Percentiles rank a stretch among this genome's conserved stretches.
Conservation (phyloP, 2,113 vertebrate species). For the Prionailurus viverrinus region DNA sequence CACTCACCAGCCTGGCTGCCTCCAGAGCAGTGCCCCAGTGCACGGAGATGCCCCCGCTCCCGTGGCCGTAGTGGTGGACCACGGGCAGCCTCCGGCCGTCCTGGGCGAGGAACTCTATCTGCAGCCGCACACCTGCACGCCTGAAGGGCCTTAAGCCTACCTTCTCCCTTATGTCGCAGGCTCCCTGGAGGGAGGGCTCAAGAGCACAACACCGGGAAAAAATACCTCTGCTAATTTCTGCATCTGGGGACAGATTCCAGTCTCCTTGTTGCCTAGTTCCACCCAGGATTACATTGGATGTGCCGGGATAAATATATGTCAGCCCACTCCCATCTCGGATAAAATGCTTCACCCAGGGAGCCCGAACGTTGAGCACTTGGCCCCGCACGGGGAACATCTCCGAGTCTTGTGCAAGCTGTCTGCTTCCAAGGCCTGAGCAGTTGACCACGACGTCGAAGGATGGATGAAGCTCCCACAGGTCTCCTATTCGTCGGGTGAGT, state of each 20-base stretch:
- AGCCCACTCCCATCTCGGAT: conserved; percentile 90
- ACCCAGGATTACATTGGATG: conserved; percentile 89
- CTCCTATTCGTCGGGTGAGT: conserved; percentile 86
- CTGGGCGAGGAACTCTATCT: conserved; percentile 87
- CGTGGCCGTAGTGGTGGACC: conserved; percentile 97
- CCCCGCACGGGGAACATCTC: conserved; percentile 90
- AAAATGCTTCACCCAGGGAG: conserved; percentile 96
- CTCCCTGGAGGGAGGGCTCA: conserved; percentile 91
- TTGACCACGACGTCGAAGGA: conserved; percentile 93
- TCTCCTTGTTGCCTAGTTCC: conserved; percentile 91
- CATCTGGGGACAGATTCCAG: conserved; percentile 89
- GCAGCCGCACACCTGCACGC: conserved; percentile 85
- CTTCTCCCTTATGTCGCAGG: conserved; percentile 83
- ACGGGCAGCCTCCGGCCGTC: conserved; percentile 84
- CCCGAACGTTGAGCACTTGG: conserved; percentile 92
- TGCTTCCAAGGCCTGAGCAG: conserved; percentile 93
- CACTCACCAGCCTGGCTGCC: conserved; percentile 88
- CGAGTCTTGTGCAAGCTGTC: conserved; percentile 86
- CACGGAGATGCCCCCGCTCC: conserved; percentile 90
- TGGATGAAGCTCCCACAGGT: conserved; percentile 89
- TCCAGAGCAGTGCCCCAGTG: conserved; percentile 94
- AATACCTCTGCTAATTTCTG: conserved; percentile 87
- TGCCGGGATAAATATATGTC: conserved; percentile 94
- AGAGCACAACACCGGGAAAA: conserved; percentile 90
- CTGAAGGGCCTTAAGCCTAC: conserved; percentile 94